Percentiles rank a stretch among this genome's conserved stretches.
Evolutionary conservation across 2,113 vertebrate species (phyloP).

Genomic region (Sakesphorus luctuosus): DNA sequence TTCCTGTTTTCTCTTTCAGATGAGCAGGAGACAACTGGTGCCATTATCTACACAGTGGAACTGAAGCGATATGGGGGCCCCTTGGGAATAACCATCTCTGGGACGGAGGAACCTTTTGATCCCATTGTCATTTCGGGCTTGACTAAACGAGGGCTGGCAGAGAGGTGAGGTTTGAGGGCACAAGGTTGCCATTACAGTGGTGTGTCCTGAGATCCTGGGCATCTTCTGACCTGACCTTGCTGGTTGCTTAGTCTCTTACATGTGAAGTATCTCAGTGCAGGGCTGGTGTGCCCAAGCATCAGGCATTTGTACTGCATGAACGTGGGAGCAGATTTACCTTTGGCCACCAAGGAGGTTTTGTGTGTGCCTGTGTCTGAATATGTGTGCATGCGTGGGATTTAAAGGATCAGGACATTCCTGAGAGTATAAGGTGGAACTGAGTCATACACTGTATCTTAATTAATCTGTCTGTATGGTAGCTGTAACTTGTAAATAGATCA

Average conservation of each 20-base stretch:
- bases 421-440: slow-evolving; percentile 28
- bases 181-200: background rate
- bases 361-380: background rate
- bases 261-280: background rate
- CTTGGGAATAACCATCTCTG: slow-evolving; percentile 96
- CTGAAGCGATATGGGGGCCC: slow-evolving; percentile 93
- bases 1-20: slow-evolving; percentile 76
- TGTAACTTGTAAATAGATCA: slow-evolving; percentile 26
- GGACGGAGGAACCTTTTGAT: slow-evolving; percentile 97
- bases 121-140: slow-evolving; percentile 96
- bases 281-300: background rate
- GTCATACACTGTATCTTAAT: slow-evolving; percentile 37
- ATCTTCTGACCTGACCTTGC: background rate
- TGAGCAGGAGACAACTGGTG: slow-evolving; percentile 93
- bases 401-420: slow-evolving; percentile 7
- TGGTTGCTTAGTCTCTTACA: background rate
- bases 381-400: background rate
- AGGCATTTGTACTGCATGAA: background rate
- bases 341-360: fast-evolving
- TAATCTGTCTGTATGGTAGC: background rate
- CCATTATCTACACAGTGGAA: slow-evolving; percentile 96
- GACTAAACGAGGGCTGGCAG: slow-evolving; percentile 93
- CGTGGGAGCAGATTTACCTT: background rate
- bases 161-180: slow-evolving; percentile 82
- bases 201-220: background rate